Base-by-base conservation (phyloP, 2,113 vertebrate genomes). In the Melanotaenia duboulayi region DNA sequence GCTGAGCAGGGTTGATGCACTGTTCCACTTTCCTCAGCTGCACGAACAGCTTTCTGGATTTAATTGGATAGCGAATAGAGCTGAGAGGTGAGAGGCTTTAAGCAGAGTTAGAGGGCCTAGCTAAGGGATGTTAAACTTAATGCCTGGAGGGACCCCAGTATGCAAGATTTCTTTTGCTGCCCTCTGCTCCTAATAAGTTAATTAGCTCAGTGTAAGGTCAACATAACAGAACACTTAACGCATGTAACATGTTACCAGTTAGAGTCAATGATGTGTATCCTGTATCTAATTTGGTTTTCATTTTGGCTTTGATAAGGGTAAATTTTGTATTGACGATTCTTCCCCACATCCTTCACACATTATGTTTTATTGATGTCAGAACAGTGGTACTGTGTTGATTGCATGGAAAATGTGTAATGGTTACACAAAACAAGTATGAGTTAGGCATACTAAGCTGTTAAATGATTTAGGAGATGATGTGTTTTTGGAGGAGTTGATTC, bases 41-140 rank as follows among this genome's bases (percentile, higher is more conserved):
- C 71, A 71, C 67, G 65, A 81, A 76, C 81, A 76, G 77, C 77
- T 82, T 85, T 82, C 74, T 85, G 74, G 56, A 65, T 89, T 93
- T 93, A 93, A 93, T 93, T 92, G 90, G 92, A 87, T 86, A 71
- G 82, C 79, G 74, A 74, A 78, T 85, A 80, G 84, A 82, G 86
- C 87, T 37, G 77, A 75, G 78, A 90, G 89, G 88, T 89, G 91
- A 91, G 85, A 77, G 86, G 80, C 89, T 91, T 87, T 89, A 80
- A 74, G 79, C 60, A 57, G 81, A 88, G 86, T 84, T 85, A 83
- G 78, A 74, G 65, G 86, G 81, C 84, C 91, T 85, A 75, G 87
- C 85, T 80, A 75, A 82, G 66, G 78, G 67, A 86, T 86, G 88
- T 88, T 87, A 78, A 86, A 87, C 71, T 80, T 84, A 75, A 89